phyloP scores from a whole-genome alignment of 2,797 vertebrate species.

The Manis javanica region DNA sequence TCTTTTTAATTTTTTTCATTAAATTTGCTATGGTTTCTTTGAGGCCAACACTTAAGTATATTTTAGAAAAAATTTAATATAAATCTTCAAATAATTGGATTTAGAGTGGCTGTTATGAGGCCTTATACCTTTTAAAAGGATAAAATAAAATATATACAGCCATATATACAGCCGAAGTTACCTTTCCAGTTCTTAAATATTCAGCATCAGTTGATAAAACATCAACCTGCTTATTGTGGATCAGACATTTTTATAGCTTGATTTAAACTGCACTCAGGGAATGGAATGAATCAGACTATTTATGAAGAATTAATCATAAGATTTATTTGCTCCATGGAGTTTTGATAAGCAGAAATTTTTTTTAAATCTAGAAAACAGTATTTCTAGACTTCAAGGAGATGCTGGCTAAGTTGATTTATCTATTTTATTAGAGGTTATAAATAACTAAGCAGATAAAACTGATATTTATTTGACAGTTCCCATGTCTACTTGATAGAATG shows the following conservation, averaged over 20 bases:
- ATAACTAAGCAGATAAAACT: constrained; percentile 46
- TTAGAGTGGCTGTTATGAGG: not conserved
- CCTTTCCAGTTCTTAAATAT: not conserved
- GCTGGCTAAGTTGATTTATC: constrained; percentile 18
- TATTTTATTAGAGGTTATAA: constrained; percentile 51
- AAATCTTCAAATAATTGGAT: not conserved
- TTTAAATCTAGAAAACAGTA: constrained; percentile 5
- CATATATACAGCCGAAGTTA: not conserved
- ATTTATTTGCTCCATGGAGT: constrained; percentile 36
- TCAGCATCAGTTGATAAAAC: not conserved
- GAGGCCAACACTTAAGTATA: not conserved
- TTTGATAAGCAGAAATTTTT: constrained; percentile 27
- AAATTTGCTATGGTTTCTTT: not conserved
- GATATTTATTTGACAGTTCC: constrained; percentile 51
- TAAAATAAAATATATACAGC: not conserved
- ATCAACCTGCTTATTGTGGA: not conserved
- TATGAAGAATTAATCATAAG: constrained; percentile 36
- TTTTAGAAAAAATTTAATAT: constrained; percentile 4
- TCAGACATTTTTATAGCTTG: not conserved
- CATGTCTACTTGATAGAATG: constrained; percentile 13
- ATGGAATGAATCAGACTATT: constrained; percentile 17
- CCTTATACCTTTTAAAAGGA: not conserved
- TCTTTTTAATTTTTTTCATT: not conserved
- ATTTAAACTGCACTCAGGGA: not conserved
- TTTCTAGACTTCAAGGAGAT: not conserved